These are phyloP conservation scores for Pocillopora damicornis DNA, from an alignment of 64 coral and sea anemone genomes.

Conservation along the genomic window DNA sequence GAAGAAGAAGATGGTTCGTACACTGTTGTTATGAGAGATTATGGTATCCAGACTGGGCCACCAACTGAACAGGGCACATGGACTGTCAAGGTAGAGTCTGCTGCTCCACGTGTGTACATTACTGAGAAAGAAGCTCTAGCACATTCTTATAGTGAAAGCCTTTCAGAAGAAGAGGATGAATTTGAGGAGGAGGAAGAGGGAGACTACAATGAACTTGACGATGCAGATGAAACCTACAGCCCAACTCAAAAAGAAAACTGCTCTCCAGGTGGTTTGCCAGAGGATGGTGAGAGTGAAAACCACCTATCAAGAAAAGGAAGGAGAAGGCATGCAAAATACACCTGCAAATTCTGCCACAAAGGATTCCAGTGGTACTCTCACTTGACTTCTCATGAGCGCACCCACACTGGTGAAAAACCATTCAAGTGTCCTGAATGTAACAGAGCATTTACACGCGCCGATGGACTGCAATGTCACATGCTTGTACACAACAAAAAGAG, in stretches of 20 bases:
- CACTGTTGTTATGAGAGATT: conserved; percentile 84
- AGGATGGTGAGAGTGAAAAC: conserved; percentile 42
- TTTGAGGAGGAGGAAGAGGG: conserved; percentile 6
- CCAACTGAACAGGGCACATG: conserved; percentile 20
- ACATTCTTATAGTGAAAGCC: not conserved
- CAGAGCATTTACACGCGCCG: conserved; percentile 77
- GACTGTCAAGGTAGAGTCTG: conserved; percentile 51
- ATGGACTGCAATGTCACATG: conserved; percentile 94
- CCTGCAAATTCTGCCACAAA: conserved; percentile 73
- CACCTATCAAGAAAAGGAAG: not conserved
- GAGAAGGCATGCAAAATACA: conserved; percentile 56
- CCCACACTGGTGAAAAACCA: conserved; percentile 92
- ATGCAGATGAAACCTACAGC: conserved; percentile 7
- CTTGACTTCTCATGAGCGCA: conserved; percentile 82
- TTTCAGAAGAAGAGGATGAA: conserved; percentile 18
- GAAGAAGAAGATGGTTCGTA: conserved; percentile 59
- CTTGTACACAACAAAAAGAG: conserved; percentile 93
- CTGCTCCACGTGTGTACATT: conserved; percentile 42
- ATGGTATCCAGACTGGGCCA: conserved; percentile 81
- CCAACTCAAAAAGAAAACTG: conserved; percentile 45
- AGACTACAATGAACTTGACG: conserved; percentile 1
- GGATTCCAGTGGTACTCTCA: conserved; percentile 95
- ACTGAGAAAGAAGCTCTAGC: conserved; percentile 52
- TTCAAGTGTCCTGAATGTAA: conserved; percentile 87
- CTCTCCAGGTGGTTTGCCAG: conserved; percentile 45